phyloP scores from a whole-genome alignment of 2,888 invertebrate genomes.

The Yponomeuta malinellus region DNA sequence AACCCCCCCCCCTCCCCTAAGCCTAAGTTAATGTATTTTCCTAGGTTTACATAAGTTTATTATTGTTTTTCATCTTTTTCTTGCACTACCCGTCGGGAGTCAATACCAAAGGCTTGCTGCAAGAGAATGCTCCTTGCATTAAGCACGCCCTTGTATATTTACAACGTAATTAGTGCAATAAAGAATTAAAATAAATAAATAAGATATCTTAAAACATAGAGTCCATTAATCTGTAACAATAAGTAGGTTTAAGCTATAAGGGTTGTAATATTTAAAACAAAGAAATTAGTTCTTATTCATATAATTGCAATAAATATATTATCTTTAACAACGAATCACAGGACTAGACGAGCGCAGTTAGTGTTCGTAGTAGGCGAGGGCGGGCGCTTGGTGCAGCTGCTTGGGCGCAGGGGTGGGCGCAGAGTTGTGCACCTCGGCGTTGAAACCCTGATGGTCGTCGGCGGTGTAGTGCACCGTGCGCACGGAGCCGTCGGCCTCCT shows the following conservation, averaged over 20 bases:
- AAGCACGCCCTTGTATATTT: no score
- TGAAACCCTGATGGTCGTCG: slow-evolving; percentile 38
- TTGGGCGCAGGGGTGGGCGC: slow-evolving; percentile 19
- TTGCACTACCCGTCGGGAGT: no score
- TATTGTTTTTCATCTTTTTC: no score
- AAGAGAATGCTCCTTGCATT: no score
- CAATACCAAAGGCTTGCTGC: no score
- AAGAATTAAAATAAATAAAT: no score
- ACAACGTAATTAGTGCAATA: no score
- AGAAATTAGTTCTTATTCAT: slow-evolving; percentile 22
- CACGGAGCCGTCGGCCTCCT: slow-evolving; percentile 44
- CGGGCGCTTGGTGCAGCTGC: slow-evolving; percentile 21
- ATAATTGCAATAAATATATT: slow-evolving; percentile 45
- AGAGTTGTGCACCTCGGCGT: slow-evolving; percentile 19
- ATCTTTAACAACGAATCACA: slow-evolving; percentile 20
- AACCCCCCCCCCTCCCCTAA: no score
- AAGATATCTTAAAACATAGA: no score
- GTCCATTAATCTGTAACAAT: slow-evolving; percentile 18
- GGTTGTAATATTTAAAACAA: slow-evolving; percentile 1
- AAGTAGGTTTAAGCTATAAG: slow-evolving; percentile 21
- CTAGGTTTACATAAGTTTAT: no score
- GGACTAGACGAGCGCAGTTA: neutral
- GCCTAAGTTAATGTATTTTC: no score
- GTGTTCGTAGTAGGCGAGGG: slow-evolving; percentile 23
- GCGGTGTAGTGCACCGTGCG: slow-evolving; percentile 44